Base-by-base conservation (phyloP, 23 tunicate species). In the Botrylloides violaceus region DNA sequence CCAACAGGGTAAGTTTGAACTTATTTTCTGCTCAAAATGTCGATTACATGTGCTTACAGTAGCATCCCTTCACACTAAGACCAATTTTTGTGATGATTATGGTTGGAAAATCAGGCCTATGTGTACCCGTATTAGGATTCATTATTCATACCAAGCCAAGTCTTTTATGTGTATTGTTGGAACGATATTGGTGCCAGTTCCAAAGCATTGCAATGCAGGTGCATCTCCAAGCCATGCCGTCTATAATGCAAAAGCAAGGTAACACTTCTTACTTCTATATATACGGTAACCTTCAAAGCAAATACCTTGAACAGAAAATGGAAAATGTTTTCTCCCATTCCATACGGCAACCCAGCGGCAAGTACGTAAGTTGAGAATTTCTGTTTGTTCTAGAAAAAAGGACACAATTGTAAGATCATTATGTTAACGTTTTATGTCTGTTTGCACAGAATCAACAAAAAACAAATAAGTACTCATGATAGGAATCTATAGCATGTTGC, bases 201-300 rank as follows among this genome's bases (percentile, higher is more conserved):
- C 98, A 59, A 84, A 93, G 48, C 87, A 80, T 43, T 79, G 98
- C 19, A 93, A 70, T 6, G 94, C 84, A 19, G 88, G 76, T 21
- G 92, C 84, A 29, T 85, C 81, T n/a, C 98, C 98, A 29, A 81
- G 39, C 98, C 98, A 93, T 25, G 98, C 98, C 0, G 84, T 79
- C 97, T 72, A 19, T 27, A 2, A 3, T 2, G 15, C 18, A 24
- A 1, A 29, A 21, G 15, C 9, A 7, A n/a, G 15, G 53, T 15
- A 9, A 7, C 18, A 9, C 65, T 7, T 6, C 9, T 59, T 9
- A 59, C 21, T 24, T 12, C 9, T 7, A 59, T 20, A 7, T 20
- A 59, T 7, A 7, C 28, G 65, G 18, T 7, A 9, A 65, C 12
- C 0, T 24, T 9, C 27, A n/a, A 25, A 71, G 30, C 20, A 9